A percentile compares a stretch with the other conserved stretches of the same genome.
phyloP scores from a whole-genome alignment of 2,113 vertebrate species.

The Ceratotherium simum region DNA sequence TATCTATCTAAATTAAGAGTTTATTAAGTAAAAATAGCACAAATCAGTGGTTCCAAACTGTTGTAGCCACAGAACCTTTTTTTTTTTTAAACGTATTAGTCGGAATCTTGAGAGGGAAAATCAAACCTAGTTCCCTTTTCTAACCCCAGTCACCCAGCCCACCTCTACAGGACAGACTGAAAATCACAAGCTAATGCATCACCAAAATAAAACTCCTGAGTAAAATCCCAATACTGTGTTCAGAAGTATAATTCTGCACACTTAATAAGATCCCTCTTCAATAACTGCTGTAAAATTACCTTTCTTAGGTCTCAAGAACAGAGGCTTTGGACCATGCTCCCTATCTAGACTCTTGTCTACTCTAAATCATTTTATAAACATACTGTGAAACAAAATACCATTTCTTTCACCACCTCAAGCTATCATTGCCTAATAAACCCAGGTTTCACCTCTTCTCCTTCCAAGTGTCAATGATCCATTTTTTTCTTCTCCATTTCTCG shows the following conservation, averaged over 20 bases:
- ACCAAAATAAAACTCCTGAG: neutral
- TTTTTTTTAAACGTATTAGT: neutral
- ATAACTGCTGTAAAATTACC: neutral
- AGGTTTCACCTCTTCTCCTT: neutral
- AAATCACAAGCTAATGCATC: neutral
- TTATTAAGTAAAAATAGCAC: neutral
- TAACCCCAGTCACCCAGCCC: neutral
- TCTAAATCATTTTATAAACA: neutral
- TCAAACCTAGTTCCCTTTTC: neutral
- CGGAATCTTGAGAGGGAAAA: neutral
- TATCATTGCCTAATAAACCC: neutral
- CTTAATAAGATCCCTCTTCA: neutral
- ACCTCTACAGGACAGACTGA: neutral
- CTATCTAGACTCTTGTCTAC: neutral
- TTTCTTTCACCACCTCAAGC: neutral
- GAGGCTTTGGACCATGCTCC: neutral
- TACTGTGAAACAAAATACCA: neutral
- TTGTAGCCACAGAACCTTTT: neutral
- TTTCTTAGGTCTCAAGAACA: neutral
- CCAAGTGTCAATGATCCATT: neutral
- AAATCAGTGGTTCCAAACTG: neutral
- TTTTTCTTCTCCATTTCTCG: neutral
- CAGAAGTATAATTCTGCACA: neutral
- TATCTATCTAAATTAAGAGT: neutral
- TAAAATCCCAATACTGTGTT: neutral